Conservation (phyloP, 2,888 invertebrate species). For the Helicoverpa assulta region DNA sequence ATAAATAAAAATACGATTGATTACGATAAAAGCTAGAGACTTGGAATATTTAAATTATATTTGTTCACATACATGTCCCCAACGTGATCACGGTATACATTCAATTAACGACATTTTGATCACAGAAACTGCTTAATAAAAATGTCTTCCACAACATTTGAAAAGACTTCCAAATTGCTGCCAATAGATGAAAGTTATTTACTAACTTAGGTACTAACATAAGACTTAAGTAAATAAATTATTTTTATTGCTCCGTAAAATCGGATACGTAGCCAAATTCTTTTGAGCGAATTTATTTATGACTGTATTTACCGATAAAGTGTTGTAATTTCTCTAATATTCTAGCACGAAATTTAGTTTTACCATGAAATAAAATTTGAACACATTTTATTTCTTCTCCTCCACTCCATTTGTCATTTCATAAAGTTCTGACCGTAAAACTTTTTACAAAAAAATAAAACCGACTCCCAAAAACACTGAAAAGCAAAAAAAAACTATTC, state of each 20-base stretch:
- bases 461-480: too few species aligned
- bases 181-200: conserved; percentile 1
- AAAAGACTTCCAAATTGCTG: neutral
- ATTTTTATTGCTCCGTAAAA: conserved; percentile 2
- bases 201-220: neutral
- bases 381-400: too few species aligned
- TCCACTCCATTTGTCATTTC: too few species aligned
- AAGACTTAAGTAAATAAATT: neutral
- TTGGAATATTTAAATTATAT: neutral
- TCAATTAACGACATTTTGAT: neutral
- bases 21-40: too few species aligned
- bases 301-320: neutral
- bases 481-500: too few species aligned
- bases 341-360: neutral
- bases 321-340: neutral
- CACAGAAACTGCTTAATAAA: neutral
- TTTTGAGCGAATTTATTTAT: neutral
- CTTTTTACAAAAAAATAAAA: too few species aligned
- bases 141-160: neutral
- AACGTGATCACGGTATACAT: neutral
- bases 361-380: too few species aligned
- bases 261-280: conserved; percentile 1
- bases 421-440: too few species aligned
- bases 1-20: too few species aligned
- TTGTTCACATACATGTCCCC: neutral